These are phyloP conservation scores for Vannuccia rotundouncinata DNA, from an alignment of 2,888 invertebrate species.

Conservation along the genomic window DNA sequence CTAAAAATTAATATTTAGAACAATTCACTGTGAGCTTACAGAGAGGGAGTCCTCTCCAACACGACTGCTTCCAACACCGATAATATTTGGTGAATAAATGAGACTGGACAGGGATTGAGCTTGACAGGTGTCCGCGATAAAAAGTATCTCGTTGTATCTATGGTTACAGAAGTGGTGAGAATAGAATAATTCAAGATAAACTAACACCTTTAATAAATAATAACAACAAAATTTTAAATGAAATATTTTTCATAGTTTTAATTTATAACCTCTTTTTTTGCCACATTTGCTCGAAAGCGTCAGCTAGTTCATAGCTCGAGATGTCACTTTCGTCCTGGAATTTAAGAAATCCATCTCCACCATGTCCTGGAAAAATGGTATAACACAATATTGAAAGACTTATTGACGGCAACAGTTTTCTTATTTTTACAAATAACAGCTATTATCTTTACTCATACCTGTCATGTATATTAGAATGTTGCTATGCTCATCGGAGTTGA, in stretches of 20 bases:
- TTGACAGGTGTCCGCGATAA: constrained; percentile 98
- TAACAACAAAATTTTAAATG: neutral
- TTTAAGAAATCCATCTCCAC: constrained; percentile 96
- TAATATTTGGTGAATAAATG: constrained; percentile 93
- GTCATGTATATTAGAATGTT: constrained; percentile 93
- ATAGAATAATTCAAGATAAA: neutral
- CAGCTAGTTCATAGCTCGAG: constrained; percentile 91
- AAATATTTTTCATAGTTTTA: neutral
- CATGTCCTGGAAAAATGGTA: constrained; percentile 72
- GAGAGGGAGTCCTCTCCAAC: constrained; percentile 97
- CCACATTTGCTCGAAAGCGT: constrained; percentile 99
- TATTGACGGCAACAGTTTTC: too few species aligned
- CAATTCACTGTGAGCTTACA: constrained; percentile 51
- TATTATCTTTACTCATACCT: too few species aligned
- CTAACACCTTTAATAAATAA: neutral
- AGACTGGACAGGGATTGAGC: constrained; percentile 96
- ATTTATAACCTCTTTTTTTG: constrained; percentile 76
- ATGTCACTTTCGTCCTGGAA: constrained; percentile 99
- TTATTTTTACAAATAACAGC: too few species aligned
- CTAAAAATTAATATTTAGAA: neutral
- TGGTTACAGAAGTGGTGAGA: too few species aligned
- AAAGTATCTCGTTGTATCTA: constrained; percentile 95
- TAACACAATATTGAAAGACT: too few species aligned
- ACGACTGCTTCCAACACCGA: constrained; percentile 90
- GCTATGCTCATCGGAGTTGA: constrained; percentile 79